A percentile compares a stretch with the other conserved stretches of the same genome.
Conservation (phyloP, 2,888 invertebrate genomes). For the Parnassius glacialis region DNA sequence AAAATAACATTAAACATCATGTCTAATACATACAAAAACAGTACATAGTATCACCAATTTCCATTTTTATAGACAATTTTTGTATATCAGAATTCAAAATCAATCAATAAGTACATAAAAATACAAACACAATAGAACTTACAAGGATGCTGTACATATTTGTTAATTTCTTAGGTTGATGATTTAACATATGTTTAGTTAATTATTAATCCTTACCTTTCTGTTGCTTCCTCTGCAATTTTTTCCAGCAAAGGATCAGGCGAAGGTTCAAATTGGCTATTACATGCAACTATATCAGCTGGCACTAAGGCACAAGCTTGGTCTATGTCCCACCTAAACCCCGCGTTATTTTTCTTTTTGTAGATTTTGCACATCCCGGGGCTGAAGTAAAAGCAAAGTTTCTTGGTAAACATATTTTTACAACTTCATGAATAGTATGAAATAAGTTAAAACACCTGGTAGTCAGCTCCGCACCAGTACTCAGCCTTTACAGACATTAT, state of each 20-base stretch:
- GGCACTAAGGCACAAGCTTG: constrained; percentile 85
- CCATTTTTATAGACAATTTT: no score
- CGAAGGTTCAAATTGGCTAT: constrained; percentile 82
- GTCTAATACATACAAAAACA: background rate
- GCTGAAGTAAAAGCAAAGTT: constrained; percentile 39
- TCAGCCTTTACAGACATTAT: no score
- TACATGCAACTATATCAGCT: constrained; percentile 84
- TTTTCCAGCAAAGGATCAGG: constrained; percentile 84
- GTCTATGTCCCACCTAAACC: constrained; percentile 84
- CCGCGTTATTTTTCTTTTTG: constrained; percentile 59
- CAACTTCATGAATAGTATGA: no score
- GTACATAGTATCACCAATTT: no score
- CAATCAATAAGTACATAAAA: no score
- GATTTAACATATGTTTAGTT: no score
- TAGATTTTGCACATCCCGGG: constrained; percentile 78
- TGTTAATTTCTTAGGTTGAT: background rate
- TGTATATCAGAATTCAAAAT: no score
- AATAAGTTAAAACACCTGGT: no score
- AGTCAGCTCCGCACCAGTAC: no score
- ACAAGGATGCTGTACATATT: background rate
- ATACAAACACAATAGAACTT: no score
- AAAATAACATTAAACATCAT: background rate
- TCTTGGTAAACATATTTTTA: background rate
- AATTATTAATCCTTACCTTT: constrained; percentile 55
- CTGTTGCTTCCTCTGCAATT: constrained; percentile 85